Conservation (phyloP, 2,113 vertebrate species). For the Alexandromys fortis region DNA sequence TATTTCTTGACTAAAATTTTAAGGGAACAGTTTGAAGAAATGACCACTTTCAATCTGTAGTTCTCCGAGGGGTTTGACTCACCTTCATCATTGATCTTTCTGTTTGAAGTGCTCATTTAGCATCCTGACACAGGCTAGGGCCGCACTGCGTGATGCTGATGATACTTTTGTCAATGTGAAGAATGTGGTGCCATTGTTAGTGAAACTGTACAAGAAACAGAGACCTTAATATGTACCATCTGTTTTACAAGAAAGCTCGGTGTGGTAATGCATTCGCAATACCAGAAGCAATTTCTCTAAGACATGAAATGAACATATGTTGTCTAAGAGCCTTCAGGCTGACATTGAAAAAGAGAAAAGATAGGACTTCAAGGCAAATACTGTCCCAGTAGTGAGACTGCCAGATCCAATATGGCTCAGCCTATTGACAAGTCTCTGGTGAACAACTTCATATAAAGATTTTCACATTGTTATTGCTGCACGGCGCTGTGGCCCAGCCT, state of each 20-base stretch:
- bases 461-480: conserved; percentile 89
- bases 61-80: conserved; percentile 89
- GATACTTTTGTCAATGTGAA: conserved; percentile 96
- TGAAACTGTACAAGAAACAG: conserved; percentile 90
- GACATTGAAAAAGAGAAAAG: conserved; percentile 99
- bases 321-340: conserved; percentile 97
- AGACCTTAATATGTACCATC: conserved; percentile 95
- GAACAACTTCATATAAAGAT: conserved; percentile 91
- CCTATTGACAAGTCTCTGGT: conserved; percentile 96
- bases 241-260: conserved; percentile 90
- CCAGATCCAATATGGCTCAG: conserved; percentile 93
- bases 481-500: conserved; percentile 82
- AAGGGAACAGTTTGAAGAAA: conserved; percentile 73
- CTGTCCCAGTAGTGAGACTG: conserved; percentile 97
- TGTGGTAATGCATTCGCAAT: conserved; percentile 91
- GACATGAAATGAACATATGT: conserved; percentile 99
- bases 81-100: conserved; percentile 90
- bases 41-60: conserved; percentile 70
- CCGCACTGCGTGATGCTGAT: conserved; percentile 92
- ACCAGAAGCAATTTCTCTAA: conserved; percentile 94
- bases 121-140: conserved; percentile 89
- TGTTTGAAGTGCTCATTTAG: conserved; percentile 88
- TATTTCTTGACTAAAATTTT: conserved; percentile 67
- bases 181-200: conserved; percentile 89
- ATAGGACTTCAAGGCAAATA: conserved; percentile 98